A percentile compares a stretch with the other conserved stretches of the same genome.
These are phyloP conservation scores for Sebastes alutus DNA, from an alignment of 2,797 vertebrate genomes.

Conservation along the genomic window DNA sequence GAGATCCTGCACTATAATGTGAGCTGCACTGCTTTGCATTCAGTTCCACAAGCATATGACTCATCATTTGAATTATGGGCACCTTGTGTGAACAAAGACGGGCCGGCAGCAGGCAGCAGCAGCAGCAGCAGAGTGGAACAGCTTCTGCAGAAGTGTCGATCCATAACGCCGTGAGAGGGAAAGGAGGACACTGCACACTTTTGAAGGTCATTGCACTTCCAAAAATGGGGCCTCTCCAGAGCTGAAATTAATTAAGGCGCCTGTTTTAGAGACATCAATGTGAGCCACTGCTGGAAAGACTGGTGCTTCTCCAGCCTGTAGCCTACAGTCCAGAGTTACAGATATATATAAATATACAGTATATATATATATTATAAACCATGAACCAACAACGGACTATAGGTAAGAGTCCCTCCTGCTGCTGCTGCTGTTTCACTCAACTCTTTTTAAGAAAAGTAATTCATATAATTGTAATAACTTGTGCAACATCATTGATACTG, in stretches of 20 bases:
- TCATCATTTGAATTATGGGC: constrained; percentile 74
- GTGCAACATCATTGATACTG: neutral
- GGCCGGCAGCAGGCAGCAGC: neutral
- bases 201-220: constrained; percentile 78
- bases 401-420: neutral
- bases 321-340: neutral
- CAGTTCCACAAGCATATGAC: constrained; percentile 61
- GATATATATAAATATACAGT: no score
- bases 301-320: constrained; percentile 7
- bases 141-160: constrained; percentile 36
- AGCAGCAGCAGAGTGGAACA: constrained; percentile 15
- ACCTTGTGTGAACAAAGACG: constrained; percentile 41
- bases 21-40: constrained; percentile 74
- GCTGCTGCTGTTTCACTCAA: neutral
- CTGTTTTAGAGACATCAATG: constrained; percentile 69
- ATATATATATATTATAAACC: neutral
- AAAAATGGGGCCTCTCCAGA: constrained; percentile 78
- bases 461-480: neutral
- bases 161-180: constrained; percentile 32
- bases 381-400: neutral
- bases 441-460: neutral
- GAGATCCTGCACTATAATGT: constrained; percentile 30
- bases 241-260: constrained; percentile 73
- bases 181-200: constrained; percentile 71
- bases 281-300: constrained; percentile 57